These are phyloP conservation scores for Nerophis ophidion DNA, from an alignment of 2,113 vertebrate species.

Conservation along the genomic window DNA sequence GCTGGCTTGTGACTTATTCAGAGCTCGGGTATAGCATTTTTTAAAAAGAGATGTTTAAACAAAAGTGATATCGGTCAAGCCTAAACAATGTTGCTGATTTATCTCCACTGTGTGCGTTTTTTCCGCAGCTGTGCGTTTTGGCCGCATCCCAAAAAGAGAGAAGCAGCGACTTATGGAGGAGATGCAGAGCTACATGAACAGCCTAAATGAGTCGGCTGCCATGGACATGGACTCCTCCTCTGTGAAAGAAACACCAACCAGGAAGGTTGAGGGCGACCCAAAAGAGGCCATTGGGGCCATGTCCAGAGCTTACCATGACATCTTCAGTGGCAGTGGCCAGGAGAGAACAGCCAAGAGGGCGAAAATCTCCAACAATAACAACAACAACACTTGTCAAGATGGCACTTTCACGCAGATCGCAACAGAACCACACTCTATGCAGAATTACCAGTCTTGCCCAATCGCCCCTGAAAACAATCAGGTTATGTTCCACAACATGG, in stretches of 20 bases:
- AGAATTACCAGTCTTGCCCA: conserved; percentile 57
- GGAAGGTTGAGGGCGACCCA: conserved; percentile 53
- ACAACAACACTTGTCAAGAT: conserved; percentile 58
- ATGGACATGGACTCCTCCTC: conserved; percentile 61
- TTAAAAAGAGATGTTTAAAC: too few relatives aligned
- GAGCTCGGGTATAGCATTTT: not conserved
- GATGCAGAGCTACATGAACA: conserved; percentile 80
- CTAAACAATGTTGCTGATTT: conserved; percentile 1
- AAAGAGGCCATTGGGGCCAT: conserved; percentile 72
- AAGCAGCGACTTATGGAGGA: conserved; percentile 78
- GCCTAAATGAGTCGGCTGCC: conserved; percentile 67
- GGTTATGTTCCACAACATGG: conserved; percentile 47
- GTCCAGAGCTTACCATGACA: conserved; percentile 70
- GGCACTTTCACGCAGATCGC: conserved; percentile 43
- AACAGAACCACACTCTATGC: conserved; percentile 28
- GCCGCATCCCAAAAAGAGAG: conserved; percentile 77
- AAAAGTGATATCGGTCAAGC: not conserved
- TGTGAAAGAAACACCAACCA: conserved; percentile 35
- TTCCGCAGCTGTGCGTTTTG: conserved; percentile 74
- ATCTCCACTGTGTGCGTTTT: conserved; percentile 25
- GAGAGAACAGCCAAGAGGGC: conserved; percentile 52
- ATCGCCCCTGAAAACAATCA: conserved; percentile 52
- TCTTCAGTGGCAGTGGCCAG: conserved; percentile 55
- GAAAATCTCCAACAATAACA: conserved; percentile 40
- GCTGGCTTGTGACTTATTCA: not conserved